Conservation (phyloP, 1,140 invertebrate genomes). For the Macrobrachium nipponense region DNA sequence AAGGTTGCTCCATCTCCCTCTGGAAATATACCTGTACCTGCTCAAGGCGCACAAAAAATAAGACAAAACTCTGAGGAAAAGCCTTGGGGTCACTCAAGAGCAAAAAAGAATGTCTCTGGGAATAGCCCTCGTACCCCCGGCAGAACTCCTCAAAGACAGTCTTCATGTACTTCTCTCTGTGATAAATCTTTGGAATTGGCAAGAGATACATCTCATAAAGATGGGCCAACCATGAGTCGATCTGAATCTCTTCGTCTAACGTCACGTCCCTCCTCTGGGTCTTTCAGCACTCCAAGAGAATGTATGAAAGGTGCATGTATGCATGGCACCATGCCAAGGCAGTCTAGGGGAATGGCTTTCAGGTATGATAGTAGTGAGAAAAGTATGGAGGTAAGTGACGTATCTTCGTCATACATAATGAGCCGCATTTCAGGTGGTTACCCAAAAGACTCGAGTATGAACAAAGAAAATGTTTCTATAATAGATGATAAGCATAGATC, state of each 20-base stretch:
- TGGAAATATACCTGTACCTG: slow-evolving; percentile 25
- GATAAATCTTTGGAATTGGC: slow-evolving; percentile 20
- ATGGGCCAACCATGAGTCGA: slow-evolving; percentile 14
- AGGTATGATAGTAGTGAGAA: slow-evolving; percentile 21
- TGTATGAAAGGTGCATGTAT: slow-evolving; percentile 36
- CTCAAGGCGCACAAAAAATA: slow-evolving; percentile 38
- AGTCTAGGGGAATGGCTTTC: slow-evolving; percentile 5
- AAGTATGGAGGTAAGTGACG: slow-evolving; percentile 29
- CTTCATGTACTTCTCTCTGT: slow-evolving; percentile 44
- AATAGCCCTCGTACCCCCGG: slow-evolving; percentile 14
- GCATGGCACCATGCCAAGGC: slow-evolving; percentile 30
- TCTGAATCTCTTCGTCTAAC: slow-evolving; percentile 36
- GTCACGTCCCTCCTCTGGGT: slow-evolving; percentile 9
- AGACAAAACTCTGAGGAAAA: slow-evolving; percentile 35
- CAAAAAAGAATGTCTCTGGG: slow-evolving; percentile 4
- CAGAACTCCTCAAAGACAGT: slow-evolving; percentile 27
- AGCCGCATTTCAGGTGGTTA: slow-evolving; percentile 21
- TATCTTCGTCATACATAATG: slow-evolving; percentile 28
- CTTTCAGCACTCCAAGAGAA: slow-evolving; percentile 28
- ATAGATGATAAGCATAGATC: slow-evolving; percentile 16
- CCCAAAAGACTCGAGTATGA: slow-evolving; percentile 5
- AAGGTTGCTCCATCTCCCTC: slow-evolving; percentile 35
- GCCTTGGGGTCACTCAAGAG: slow-evolving; percentile 39
- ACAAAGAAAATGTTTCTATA: slow-evolving; percentile 4
- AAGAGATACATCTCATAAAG: slow-evolving; percentile 32